Percentiles rank a stretch among this genome's conserved stretches.
These are phyloP conservation scores for Leuciscus waleckii DNA, from an alignment of 2,797 vertebrate species.

Conservation along the genomic window DNA sequence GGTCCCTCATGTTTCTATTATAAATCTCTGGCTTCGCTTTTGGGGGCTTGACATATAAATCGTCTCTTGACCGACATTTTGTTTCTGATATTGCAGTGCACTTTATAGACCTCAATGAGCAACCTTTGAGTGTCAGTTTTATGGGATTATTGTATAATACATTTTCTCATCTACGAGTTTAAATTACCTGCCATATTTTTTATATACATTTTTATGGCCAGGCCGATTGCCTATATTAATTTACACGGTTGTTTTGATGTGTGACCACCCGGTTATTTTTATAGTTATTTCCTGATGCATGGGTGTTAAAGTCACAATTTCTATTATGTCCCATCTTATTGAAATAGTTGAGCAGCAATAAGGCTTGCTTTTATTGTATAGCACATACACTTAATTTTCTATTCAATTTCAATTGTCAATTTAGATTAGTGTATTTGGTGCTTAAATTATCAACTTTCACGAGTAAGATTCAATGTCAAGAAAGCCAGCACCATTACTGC, in stretches of 20 bases:
- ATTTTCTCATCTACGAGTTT: slow-evolving; percentile 40
- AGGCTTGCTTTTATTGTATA: background rate
- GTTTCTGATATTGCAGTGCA: slow-evolving; percentile 49
- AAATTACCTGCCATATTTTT: slow-evolving; percentile 53
- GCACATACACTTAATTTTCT: background rate
- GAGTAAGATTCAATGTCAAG: background rate
- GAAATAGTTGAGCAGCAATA: slow-evolving; percentile 18
- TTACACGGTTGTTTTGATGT: slow-evolving; percentile 41
- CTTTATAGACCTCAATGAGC: slow-evolving; percentile 42
- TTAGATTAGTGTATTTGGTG: background rate
- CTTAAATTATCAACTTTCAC: background rate
- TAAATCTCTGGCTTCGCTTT: slow-evolving; percentile 62
- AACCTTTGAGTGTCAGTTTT: slow-evolving; percentile 46
- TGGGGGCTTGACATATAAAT: slow-evolving; percentile 60
- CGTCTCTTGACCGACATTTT: slow-evolving; percentile 58
- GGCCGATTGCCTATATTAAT: slow-evolving; percentile 45
- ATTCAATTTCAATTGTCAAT: background rate
- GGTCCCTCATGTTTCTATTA: slow-evolving; percentile 59
- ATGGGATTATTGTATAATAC: slow-evolving; percentile 49
- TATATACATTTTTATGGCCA: slow-evolving; percentile 36
- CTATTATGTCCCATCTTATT: slow-evolving; percentile 4
- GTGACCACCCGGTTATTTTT: background rate
- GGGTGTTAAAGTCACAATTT: background rate
- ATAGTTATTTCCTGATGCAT: background rate
- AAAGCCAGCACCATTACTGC: background rate